phyloP scores from a whole-genome alignment of 2,113 vertebrate genomes.

The Callipepla squamata region DNA sequence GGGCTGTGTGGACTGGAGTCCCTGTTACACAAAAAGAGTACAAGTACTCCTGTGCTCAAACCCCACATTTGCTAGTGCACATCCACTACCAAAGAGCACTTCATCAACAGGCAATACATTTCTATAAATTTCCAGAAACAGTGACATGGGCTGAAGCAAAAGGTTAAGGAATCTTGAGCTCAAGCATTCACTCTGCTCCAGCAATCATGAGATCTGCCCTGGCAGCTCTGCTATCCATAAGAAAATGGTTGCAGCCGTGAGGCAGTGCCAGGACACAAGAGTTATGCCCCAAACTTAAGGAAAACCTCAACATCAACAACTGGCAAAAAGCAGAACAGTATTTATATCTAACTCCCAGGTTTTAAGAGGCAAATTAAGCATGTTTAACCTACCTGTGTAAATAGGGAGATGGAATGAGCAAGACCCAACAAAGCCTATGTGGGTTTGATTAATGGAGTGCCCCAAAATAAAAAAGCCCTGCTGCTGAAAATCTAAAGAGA shows the following conservation, averaged over 20 bases:
- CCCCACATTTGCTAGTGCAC: background rate
- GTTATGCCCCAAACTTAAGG: background rate
- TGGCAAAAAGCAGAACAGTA: background rate
- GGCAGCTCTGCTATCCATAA: background rate
- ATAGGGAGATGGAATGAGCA: background rate
- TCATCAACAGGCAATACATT: background rate
- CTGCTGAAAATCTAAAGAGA: constrained; percentile 46
- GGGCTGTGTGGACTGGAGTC: background rate
- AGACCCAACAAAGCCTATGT: background rate
- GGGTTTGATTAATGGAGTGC: constrained; percentile 42
- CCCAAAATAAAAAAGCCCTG: constrained; percentile 9
- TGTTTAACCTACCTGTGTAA: background rate
- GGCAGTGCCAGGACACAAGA: background rate
- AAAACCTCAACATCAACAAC: background rate
- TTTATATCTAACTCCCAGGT: accelerated
- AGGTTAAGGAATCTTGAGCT: background rate
- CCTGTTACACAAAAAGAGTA: background rate
- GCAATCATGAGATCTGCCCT: background rate
- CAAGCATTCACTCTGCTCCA: background rate
- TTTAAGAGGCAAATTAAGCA: background rate
- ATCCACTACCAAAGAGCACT: background rate
- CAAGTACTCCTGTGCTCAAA: background rate
- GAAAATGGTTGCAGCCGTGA: background rate
- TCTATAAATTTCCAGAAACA: background rate
- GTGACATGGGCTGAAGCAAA: background rate